Evolutionary conservation across 2,113 vertebrate genomes (phyloP).

Genomic region (Pangasianodon hypophthalmus): DNA sequence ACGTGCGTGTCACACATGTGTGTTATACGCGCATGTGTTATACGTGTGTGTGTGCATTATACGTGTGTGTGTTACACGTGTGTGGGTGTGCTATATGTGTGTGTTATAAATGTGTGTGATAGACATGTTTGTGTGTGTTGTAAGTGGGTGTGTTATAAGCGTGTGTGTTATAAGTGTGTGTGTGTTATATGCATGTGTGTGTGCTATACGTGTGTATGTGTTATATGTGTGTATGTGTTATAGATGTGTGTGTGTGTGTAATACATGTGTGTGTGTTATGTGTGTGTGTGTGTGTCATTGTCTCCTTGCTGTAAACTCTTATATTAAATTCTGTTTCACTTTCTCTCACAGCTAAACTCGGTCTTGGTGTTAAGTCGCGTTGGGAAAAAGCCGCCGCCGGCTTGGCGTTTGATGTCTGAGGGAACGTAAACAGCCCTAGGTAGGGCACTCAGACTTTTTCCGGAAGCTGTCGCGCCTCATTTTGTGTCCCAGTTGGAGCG

Average conservation of each 20-base stretch:
- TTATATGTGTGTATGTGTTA: not conserved
- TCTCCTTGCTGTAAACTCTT: not conserved
- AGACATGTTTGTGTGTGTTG: too few species aligned
- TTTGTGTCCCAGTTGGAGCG: slow-evolving; percentile 27
- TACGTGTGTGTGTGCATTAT: too few species aligned
- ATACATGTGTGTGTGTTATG: not conserved
- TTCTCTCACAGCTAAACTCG: not conserved
- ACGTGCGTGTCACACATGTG: not conserved
- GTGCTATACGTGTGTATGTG: not conserved
- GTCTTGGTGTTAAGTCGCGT: not conserved
- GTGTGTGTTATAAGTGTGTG: not conserved
- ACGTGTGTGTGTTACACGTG: too few species aligned
- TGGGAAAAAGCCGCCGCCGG: not conserved
- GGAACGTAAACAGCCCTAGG: not conserved
- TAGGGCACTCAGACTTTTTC: slow-evolving; percentile 10
- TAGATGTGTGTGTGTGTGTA: not conserved
- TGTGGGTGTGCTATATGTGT: too few species aligned
- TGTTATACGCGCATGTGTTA: not conserved
- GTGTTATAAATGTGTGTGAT: too few species aligned
- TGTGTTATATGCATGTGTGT: not conserved
- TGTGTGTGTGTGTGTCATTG: not conserved
- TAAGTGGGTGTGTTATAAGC: not conserved
- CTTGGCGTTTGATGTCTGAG: not conserved
- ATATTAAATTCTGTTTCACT: not conserved
- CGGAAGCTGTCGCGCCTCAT: slow-evolving; percentile 22